phyloP scores from a whole-genome alignment of 2,888 invertebrate genomes.

The Artemia sinica region DNA sequence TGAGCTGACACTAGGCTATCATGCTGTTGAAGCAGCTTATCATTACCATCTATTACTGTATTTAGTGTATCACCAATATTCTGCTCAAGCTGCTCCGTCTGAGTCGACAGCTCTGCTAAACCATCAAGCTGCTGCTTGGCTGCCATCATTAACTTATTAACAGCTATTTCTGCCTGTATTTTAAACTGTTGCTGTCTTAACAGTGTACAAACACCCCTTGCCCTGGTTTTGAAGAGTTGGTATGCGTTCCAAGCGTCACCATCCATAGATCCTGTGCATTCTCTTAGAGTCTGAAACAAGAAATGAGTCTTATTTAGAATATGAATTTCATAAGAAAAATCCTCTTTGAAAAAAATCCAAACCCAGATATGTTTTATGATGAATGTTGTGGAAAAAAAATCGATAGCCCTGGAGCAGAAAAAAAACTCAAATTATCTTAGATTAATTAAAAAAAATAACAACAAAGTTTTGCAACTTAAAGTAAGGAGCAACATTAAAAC shows the following conservation, averaged over 20 bases:
- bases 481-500: too few relatives aligned
- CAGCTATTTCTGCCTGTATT: conserved; percentile 44
- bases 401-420: too few relatives aligned
- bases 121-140: conserved; percentile 37
- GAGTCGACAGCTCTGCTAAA: conserved; percentile 33
- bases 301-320: too few relatives aligned
- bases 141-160: conserved; percentile 43
- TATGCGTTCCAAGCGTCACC: conserved; percentile 50
- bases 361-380: too few relatives aligned
- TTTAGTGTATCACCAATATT: neutral
- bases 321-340: too few relatives aligned
- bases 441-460: too few relatives aligned
- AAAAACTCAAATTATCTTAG: too few relatives aligned
- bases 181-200: conserved; percentile 46
- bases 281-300: conserved; percentile 36
- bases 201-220: conserved; percentile 47
- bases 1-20: neutral
- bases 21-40: conserved; percentile 6
- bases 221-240: conserved; percentile 46
- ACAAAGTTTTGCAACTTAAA: too few relatives aligned
- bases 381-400: too few relatives aligned
- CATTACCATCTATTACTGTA: neutral
- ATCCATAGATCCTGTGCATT: conserved; percentile 47
- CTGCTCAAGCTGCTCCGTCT: conserved; percentile 9
- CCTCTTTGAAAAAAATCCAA: too few relatives aligned